Evolutionary conservation across 2,888 invertebrate genomes (phyloP).

Genomic region (Emmelina monodactyla): DNA sequence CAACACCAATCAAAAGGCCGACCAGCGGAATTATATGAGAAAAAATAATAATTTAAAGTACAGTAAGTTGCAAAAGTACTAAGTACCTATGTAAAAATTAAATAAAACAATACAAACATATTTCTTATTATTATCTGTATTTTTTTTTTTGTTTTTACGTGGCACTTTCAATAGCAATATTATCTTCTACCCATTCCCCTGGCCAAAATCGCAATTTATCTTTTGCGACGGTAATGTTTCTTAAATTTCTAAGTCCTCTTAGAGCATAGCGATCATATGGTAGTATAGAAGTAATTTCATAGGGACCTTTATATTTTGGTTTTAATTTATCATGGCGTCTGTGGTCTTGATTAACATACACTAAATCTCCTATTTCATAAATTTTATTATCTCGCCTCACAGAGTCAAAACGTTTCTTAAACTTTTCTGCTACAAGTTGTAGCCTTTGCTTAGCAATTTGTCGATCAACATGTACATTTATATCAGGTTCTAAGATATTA

Average conservation of each 20-base stretch:
- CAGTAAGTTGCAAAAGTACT: too few species aligned
- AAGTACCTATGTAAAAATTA: too few species aligned
- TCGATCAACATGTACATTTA: conserved; percentile 3
- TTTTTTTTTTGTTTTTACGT: too few species aligned
- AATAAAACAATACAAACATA: too few species aligned
- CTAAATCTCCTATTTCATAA: background rate
- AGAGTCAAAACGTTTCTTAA: conserved; percentile 1
- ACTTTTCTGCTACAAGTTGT: background rate
- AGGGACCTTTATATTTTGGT: conserved; percentile 11
- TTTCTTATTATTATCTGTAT: too few species aligned
- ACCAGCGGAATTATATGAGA: too few species aligned
- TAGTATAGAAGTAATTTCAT: conserved; percentile 8
- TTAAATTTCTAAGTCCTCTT: conserved; percentile 6
- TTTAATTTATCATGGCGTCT: conserved; percentile 8
- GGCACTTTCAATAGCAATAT: too few species aligned
- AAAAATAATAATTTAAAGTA: too few species aligned
- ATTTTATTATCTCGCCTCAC: background rate
- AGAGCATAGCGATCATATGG: conserved; percentile 7
- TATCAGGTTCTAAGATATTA: background rate
- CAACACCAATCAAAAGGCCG: too few species aligned
- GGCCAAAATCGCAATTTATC: conserved; percentile 10
- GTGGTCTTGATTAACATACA: conserved; percentile 3
- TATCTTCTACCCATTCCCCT: conserved; percentile 8
- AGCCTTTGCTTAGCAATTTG: conserved; percentile 1
- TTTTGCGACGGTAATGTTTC: conserved; percentile 10